A percentile compares a stretch with the other conserved stretches of the same genome.
Evolutionary conservation across 2,888 invertebrate species (phyloP).

Genomic region (Blomia tropicalis): DNA sequence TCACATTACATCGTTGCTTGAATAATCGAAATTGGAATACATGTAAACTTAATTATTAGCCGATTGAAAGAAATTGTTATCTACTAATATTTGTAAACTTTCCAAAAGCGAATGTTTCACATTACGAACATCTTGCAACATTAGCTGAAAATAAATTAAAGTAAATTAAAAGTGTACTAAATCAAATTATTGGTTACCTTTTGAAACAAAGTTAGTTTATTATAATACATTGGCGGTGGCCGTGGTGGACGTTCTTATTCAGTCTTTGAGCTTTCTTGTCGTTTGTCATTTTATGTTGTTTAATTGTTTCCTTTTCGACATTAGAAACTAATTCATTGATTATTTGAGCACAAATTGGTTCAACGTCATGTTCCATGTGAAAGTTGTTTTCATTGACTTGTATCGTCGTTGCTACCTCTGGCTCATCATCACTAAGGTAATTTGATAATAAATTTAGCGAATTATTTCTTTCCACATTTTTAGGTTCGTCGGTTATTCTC

Average conservation of each 20-base stretch:
- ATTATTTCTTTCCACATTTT: neutral
- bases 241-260: neutral
- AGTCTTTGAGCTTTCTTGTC: neutral
- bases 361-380: neutral
- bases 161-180: neutral
- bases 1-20: too few relatives aligned
- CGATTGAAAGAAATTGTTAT: neutral
- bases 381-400: neutral
- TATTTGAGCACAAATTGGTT: neutral
- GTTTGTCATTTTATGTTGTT: neutral
- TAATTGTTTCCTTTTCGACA: neutral
- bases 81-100: neutral
- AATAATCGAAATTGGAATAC: too few relatives aligned
- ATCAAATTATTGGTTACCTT: neutral
- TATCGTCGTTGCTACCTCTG: neutral
- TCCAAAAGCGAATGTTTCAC: neutral
- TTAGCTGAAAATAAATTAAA: neutral
- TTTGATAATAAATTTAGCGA: neutral
- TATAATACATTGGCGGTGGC: neutral
- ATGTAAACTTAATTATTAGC: too few relatives aligned
- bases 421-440: neutral
- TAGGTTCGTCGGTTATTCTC: neutral
- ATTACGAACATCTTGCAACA: constrained; percentile 7
- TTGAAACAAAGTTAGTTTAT: constrained; percentile 4
- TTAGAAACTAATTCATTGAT: neutral